Base-by-base conservation (phyloP, 37 sponge, comb jelly and placozoan genomes). In the Mnemiopsis leidyi region DNA sequence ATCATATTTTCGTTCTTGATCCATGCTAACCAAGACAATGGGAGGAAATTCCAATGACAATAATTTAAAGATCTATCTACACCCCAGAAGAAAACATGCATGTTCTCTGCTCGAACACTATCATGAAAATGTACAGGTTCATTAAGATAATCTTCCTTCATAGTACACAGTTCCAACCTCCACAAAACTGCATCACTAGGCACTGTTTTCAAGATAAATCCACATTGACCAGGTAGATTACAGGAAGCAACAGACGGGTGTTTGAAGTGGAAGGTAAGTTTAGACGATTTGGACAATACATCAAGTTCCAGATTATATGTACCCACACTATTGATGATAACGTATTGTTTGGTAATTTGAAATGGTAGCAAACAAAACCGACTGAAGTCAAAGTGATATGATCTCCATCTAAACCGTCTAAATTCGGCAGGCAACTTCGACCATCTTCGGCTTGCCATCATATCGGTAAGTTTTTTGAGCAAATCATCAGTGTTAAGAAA, bases 41-140 rank as follows among this genome's bases (percentile, higher is more conserved):
- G n/a, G n/a, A n/a, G n/a, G n/a, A n/a, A n/a, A n/a, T n/a, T n/a
- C n/a, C n/a, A n/a, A n/a, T n/a, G n/a, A n/a, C n/a, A n/a, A n/a
- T n/a, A n/a, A n/a, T n/a, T n/a, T n/a, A n/a, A n/a, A n/a, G n/a
- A n/a, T n/a, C n/a, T n/a, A n/a, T n/a, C n/a, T n/a, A n/a, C n/a
- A n/a, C n/a, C n/a, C n/a, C n/a, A n/a, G n/a, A 69, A 69, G 29
- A n/a, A 69, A 69, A 69, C n/a, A 69, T 69, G 73, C 73, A 69
- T 69, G 1, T 69, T 5, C 21, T 69, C 73, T 21, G 73, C 73
- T 25, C 29, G 73, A 28, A 69, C n/a, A 16, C 21, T 25, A 69
- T 21, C 28, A 69, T 69, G 73, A 25, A 69, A 69, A 20, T 69
- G 73, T 3, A 69, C 73, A n/a, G 24, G 1, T 25, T 69, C 29